Percentiles rank a stretch among this genome's conserved stretches.
phyloP scores from a whole-genome alignment of 2,113 vertebrate genomes.

The Mastomys natalensis region DNA sequence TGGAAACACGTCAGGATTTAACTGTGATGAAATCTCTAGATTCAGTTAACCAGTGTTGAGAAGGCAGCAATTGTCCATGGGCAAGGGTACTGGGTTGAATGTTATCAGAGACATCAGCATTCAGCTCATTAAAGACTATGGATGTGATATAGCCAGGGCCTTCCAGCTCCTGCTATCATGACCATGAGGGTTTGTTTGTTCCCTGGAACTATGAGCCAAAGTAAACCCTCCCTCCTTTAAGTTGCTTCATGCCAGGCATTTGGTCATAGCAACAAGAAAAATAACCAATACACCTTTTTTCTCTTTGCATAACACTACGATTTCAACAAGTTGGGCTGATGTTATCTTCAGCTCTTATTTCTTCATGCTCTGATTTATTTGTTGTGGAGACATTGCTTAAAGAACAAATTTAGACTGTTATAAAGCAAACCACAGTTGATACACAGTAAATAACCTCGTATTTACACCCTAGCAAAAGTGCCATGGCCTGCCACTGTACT shows the following conservation, averaged over 20 bases:
- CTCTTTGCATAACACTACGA: slow-evolving; percentile 81
- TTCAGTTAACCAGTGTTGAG: background rate
- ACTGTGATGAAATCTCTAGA: background rate
- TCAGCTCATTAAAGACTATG: background rate
- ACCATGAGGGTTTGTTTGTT: background rate
- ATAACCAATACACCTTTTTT: background rate
- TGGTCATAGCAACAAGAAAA: background rate
- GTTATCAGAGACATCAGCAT: background rate
- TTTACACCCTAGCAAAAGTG: background rate
- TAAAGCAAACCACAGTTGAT: slow-evolving; percentile 86
- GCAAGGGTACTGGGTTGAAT: background rate
- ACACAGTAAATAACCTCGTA: background rate
- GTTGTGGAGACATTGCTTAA: slow-evolving; percentile 82
- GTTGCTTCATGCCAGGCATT: background rate
- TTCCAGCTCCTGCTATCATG: background rate
- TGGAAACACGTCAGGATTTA: background rate
- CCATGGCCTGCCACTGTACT: background rate
- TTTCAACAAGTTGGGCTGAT: slow-evolving; percentile 81
- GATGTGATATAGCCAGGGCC: background rate
- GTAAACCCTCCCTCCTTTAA: no score
- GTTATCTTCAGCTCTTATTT: slow-evolving; percentile 84
- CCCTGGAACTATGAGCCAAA: background rate
- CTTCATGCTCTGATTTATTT: slow-evolving; percentile 83
- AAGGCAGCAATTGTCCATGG: no score
- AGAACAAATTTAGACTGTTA: slow-evolving; percentile 85